These are phyloP conservation scores for Brevimyrus niger DNA, from an alignment of 2,113 vertebrate species.

Conservation along the genomic window DNA sequence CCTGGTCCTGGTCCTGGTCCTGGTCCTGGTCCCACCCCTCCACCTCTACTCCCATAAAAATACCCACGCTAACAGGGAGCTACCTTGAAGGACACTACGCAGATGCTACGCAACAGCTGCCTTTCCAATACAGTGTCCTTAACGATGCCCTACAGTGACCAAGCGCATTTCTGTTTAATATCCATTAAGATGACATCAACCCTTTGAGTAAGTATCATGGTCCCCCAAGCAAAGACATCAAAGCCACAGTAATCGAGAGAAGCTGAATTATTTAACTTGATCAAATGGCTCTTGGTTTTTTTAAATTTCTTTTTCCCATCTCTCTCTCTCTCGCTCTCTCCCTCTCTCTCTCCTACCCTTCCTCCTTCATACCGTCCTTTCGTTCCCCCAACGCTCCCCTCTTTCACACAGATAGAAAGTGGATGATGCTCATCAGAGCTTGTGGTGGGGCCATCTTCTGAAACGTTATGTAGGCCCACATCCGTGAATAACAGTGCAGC, in stretches of 20 bases:
- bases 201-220: not conserved
- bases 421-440: not conserved
- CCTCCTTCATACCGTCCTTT: not conserved
- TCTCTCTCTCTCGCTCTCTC: not conserved
- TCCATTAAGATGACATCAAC: conserved; percentile 15
- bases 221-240: not conserved
- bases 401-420: not conserved
- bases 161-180: not conserved
- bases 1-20: not conserved
- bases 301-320: not conserved
- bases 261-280: conserved; percentile 14
- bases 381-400: not conserved
- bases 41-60: not conserved
- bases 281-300: not conserved
- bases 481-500: not conserved
- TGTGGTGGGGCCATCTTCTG: not conserved
- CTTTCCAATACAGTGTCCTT: not conserved
- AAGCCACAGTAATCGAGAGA: not conserved
- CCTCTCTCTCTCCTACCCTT: not conserved
- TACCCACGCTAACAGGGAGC: not conserved
- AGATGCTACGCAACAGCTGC: not conserved
- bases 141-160: not conserved
- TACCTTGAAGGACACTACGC: not conserved
- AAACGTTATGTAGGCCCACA: not conserved
- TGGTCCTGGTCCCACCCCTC: not conserved